Conservation (phyloP, 1,140 invertebrate genomes). For the Bombus fervidus region DNA sequence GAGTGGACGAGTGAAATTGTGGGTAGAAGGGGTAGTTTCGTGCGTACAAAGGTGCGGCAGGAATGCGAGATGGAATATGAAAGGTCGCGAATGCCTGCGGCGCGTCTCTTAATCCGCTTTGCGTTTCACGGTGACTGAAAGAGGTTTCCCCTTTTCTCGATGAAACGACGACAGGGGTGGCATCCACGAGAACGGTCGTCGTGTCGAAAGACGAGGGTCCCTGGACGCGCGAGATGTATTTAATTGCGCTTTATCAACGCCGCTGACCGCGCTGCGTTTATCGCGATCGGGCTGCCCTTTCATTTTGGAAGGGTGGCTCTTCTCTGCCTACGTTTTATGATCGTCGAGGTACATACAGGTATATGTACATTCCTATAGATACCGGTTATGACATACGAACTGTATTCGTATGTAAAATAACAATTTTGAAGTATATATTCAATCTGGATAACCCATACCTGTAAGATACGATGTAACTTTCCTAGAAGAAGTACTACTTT, state of each 20-base stretch:
- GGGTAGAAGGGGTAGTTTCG: neutral
- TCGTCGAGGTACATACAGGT: neutral
- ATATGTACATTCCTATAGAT: neutral
- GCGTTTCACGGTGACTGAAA: slow-evolving; percentile 53
- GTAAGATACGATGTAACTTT: no score
- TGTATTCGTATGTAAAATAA: neutral
- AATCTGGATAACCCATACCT: no score
- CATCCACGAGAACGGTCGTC: neutral
- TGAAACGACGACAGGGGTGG: slow-evolving; percentile 14
- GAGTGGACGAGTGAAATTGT: neutral
- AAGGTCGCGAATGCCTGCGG: slow-evolving; percentile 10
- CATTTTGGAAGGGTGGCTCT: slow-evolving; percentile 9
- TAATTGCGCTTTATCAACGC: slow-evolving; percentile 60
- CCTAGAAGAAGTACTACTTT: no score
- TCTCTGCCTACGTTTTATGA: neutral
- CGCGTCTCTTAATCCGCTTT: slow-evolving; percentile 65
- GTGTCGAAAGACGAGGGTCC: slow-evolving; percentile 52
- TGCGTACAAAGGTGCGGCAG: slow-evolving; percentile 8
- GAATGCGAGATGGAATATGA: slow-evolving; percentile 23
- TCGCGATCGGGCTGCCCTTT: slow-evolving; percentile 39
- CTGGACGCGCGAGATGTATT: slow-evolving; percentile 50
- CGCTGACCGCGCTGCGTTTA: slow-evolving; percentile 38
- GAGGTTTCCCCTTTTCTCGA: slow-evolving; percentile 48
- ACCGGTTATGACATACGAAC: neutral
- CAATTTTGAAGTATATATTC: no score